Base-by-base conservation (phyloP, 2,797 vertebrate genomes). In the Amblyopsis hoosieri region DNA sequence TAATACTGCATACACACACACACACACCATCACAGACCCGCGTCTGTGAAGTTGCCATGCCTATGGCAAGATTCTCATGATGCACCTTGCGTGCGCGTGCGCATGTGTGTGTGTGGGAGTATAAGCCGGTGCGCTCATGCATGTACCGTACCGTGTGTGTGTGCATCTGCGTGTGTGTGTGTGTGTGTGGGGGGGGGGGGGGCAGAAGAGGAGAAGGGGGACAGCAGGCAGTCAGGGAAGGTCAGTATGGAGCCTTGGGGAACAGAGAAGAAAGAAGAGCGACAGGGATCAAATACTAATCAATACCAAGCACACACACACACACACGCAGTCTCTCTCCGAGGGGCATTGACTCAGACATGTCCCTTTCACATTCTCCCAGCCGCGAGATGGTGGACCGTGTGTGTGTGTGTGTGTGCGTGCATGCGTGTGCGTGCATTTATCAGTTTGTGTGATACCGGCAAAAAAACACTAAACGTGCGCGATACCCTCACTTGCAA, bases 231-330 rank as follows among this genome's bases (percentile, higher is more conserved):
- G 74, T 67, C 77, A 64, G 65, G 62, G 80, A 89, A 89, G 87
- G 90, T 91, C 87, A 88, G 57, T 0, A 12, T 55, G 69, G 74
- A 83, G 79, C 77, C 80, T 70, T 69, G 33, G 13, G 85, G 84
- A 84, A 83, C 69, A 76, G 71, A 64, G 45, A 66, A 79, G 74
- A 78, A 70, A 52, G 60, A 54, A 37, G 69, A 87, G 85, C 78
- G 80, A 82, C 72, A 85, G 70, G 85, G 88, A 90, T 91, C 90
- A 91, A 87, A 88, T 91, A 83, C 83, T 84, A 86, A 91, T 91
- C 89, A 66, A 91, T 89, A 82, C 64, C 33, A 62, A 75, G 79
- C 76, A 81, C 68, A 60, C 69, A 45, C 78, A 66, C 68, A 60
- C 54, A 54, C 53, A 54, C 53, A 54, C 53, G 49, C 52, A 56